phyloP scores from a whole-genome alignment of 2,797 vertebrate genomes.

The Enteromius paludinosus region DNA sequence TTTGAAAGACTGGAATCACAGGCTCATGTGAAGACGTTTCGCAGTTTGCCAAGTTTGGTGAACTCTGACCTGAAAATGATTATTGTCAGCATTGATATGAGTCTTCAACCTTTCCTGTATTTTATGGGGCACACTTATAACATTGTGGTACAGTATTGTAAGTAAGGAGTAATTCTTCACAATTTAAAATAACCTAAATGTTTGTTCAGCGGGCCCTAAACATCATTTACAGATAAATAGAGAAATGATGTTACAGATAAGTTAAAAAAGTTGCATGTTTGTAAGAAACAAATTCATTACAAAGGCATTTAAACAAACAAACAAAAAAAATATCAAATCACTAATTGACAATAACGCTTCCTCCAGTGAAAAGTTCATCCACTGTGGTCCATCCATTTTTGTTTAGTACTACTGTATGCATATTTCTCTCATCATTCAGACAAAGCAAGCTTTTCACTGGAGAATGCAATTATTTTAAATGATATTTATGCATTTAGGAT shows the following conservation, averaged over 20 bases:
- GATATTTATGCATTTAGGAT: too few relatives aligned
- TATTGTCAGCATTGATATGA: background rate
- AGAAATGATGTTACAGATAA: background rate
- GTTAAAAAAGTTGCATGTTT: background rate
- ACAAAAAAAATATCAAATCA: too few relatives aligned
- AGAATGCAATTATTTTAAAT: background rate
- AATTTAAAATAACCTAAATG: background rate
- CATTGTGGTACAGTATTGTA: background rate
- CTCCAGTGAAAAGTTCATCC: background rate
- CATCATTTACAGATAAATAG: background rate
- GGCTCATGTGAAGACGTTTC: background rate
- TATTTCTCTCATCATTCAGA: background rate
- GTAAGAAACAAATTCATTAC: background rate
- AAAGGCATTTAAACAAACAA: too few relatives aligned
- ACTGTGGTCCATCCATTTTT: too few relatives aligned
- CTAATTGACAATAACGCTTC: too few relatives aligned
- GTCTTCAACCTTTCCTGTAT: background rate
- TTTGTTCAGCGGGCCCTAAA: background rate
- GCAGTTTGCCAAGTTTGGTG: background rate
- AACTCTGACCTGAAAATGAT: background rate
- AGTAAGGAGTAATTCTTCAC: background rate
- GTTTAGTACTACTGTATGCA: too few relatives aligned
- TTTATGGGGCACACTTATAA: background rate
- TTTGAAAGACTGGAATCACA: background rate
- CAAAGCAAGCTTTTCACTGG: background rate